Conservation (phyloP, 2,888 invertebrate genomes). For the Pedicia rivosa region DNA sequence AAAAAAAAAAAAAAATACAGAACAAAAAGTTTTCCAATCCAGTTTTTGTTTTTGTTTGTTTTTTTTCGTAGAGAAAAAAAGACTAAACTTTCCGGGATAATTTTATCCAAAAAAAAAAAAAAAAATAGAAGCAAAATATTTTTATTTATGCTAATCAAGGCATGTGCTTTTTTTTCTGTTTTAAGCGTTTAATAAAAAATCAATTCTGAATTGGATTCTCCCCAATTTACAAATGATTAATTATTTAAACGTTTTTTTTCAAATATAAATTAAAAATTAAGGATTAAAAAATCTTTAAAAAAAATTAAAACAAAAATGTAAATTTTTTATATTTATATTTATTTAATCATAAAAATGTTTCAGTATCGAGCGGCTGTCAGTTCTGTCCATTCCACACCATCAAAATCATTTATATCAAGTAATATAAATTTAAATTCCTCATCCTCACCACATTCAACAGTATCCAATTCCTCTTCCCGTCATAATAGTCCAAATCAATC, state of each 20-base stretch:
- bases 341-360: slow-evolving; percentile 8
- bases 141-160: too few species aligned
- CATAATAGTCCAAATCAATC: slow-evolving; percentile 32
- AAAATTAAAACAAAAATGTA: too few species aligned
- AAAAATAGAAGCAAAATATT: too few species aligned
- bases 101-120: too few species aligned
- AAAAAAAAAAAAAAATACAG: too few species aligned
- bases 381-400: slow-evolving; percentile 46
- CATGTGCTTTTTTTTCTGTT: not conserved
- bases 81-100: too few species aligned
- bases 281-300: too few species aligned
- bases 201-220: too few species aligned
- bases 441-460: slow-evolving; percentile 31
- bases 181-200: not conserved
- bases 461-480: slow-evolving; percentile 28
- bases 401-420: slow-evolving; percentile 41
- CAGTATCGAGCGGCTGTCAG: slow-evolving; percentile 83
- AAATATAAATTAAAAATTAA: too few species aligned
- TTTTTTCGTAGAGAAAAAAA: too few species aligned
- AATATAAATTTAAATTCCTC: slow-evolving; percentile 8
- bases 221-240: too few species aligned
- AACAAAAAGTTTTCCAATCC: slow-evolving; percentile 5
- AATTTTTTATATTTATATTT: not conserved
- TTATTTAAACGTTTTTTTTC: too few species aligned
- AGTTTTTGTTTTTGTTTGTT: not conserved